A percentile compares a stretch with the other conserved stretches of the same genome.
Evolutionary conservation across 2,113 vertebrate genomes (phyloP).

Genomic region (Labeo catla): DNA sequence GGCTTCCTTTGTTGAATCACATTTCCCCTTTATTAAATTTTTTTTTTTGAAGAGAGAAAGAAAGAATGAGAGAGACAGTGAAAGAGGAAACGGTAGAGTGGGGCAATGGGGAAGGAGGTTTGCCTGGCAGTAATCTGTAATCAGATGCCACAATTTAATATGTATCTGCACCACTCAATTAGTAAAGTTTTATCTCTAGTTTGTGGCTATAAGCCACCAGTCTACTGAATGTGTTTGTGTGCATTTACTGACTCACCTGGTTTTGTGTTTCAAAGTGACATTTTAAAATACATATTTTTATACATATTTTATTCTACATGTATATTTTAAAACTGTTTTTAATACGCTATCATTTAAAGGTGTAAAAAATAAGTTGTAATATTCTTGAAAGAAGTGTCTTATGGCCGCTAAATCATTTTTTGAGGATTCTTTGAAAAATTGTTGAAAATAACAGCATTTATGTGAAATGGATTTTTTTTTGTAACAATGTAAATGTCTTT

Average conservation of each 20-base stretch:
- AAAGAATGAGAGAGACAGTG: not conserved
- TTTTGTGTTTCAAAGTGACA: not conserved
- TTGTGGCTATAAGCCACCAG: not conserved
- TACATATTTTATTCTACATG: not conserved
- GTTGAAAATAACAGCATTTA: no score
- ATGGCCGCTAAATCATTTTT: no score
- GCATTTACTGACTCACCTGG: not conserved
- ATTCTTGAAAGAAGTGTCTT: not conserved
- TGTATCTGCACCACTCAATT: conserved; percentile 36
- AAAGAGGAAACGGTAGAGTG: not conserved
- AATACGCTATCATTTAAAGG: no score
- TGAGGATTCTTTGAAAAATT: no score
- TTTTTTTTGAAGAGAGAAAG: not conserved
- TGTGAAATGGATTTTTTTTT: no score
- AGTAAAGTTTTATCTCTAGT: not conserved
- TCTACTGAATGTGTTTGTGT: conserved; percentile 1
- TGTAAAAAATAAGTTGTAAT: no score
- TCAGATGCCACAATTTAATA: conserved; percentile 37
- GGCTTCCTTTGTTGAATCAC: conserved; percentile 27
- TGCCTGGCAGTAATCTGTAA: conserved; percentile 28
- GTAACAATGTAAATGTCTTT: no score
- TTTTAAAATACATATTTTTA: not conserved
- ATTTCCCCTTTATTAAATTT: conserved; percentile 39
- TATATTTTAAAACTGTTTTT: no score
- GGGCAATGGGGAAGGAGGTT: not conserved